Base-by-base conservation (phyloP, 2,888 invertebrate genomes). In the Ophraella communa region DNA sequence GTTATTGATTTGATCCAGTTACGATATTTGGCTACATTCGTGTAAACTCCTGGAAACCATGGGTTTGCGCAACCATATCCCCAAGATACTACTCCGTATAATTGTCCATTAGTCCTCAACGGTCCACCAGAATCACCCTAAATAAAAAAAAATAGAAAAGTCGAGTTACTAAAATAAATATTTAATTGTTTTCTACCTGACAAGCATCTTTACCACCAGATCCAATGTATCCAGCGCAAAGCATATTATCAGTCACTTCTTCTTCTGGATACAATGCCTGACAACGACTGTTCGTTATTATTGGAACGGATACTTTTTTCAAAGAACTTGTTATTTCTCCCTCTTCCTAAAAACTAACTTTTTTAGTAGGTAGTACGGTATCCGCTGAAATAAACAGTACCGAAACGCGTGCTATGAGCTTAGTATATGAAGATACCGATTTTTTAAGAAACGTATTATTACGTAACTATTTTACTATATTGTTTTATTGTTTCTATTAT, bases 61-160 rank as follows among this genome's bases (percentile, higher is more conserved):
- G 71, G 62, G 24, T 60, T 59, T 8, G 70, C 73, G 45, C 73
- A 73, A 18, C 64, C 65, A 14, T 64, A 61, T 39, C 68, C 68
- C 68, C 68, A 68, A 4, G 68, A 68, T 3, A 63, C 63, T 7
- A 68, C 14, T 3, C 68, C 68, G n/a, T 35, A 18, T 11, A 66
- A 55, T 44, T 54, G 56, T n/a, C 65, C 64, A 17, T 55, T 24
- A 11, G 58, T 59, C 5, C 66, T 57, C 10, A 72, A 58, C 10
- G 73, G 71, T 7, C 73, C 72, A 7, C 73, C 73, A 42, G 73
- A 73, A 57, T 72, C 73, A 5, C 71, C 71, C 71, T 86, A 85
- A 60, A 61, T 27, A 27, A 11, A 27, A n/a, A 20, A 49, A 10
- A 18, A 49, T 0, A n/a, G n/a, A n/a, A 24, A 55, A 17, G 11